Conservation (phyloP, 2,113 vertebrate genomes). For the Lepus americanus region DNA sequence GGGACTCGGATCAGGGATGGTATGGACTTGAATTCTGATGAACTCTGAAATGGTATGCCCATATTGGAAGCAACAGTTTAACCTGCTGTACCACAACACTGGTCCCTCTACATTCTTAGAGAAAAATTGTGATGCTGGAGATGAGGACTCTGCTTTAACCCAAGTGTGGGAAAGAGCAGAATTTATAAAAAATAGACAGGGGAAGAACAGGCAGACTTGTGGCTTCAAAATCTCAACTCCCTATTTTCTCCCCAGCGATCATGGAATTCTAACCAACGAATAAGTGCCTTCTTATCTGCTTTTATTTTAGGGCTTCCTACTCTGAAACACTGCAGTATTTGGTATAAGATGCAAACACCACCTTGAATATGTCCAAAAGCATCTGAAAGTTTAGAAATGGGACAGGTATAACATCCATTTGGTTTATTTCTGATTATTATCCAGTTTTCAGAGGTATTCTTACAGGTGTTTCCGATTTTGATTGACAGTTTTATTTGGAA, state of each 20-base stretch:
- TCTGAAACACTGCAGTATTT: neutral
- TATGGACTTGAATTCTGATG: too few relatives aligned
- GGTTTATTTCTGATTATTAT: neutral
- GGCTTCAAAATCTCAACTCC: too few relatives aligned
- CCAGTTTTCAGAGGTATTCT: neutral
- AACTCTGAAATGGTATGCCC: too few relatives aligned
- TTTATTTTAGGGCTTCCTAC: neutral
- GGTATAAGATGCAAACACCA: neutral
- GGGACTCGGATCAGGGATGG: too few relatives aligned
- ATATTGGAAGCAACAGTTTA: too few relatives aligned
- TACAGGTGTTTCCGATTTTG: neutral
- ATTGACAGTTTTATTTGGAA: neutral
- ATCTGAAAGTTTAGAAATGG: neutral
- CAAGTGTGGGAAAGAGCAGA: neutral
- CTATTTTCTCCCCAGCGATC: neutral
- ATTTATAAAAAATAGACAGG: neutral
- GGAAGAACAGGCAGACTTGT: neutral
- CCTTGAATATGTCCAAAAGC: neutral
- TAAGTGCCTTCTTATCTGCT: neutral
- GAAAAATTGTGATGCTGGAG: neutral
- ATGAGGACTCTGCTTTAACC: neutral
- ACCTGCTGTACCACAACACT: too few relatives aligned
- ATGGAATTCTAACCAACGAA: constrained; percentile 17
- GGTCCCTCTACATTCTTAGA: neutral
- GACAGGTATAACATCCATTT: neutral